Evolutionary conservation across 2,888 invertebrate species (phyloP).

Genomic region (Parnassius glacialis): DNA sequence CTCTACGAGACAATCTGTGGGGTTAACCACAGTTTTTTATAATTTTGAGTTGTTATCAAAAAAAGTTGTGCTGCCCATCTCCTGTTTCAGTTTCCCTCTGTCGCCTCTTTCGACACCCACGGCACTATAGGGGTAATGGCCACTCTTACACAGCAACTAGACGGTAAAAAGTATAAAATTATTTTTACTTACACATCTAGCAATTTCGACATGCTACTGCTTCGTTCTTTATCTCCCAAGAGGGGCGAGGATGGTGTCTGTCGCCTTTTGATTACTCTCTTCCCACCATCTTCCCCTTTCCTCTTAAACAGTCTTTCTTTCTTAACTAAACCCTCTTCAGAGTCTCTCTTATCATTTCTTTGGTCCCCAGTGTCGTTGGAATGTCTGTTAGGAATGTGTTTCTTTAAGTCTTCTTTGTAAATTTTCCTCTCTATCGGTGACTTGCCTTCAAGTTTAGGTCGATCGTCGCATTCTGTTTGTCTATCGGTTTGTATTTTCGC

Average conservation of each 20-base stretch:
- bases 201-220: slow-evolving; percentile 92
- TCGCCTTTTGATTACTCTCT: slow-evolving; percentile 56
- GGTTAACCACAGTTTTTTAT: no score
- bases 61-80: no score
- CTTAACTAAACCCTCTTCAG: slow-evolving; percentile 59
- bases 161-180: not conserved
- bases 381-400: slow-evolving; percentile 37
- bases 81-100: no score
- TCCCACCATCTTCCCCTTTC: slow-evolving; percentile 63
- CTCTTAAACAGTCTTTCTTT: slow-evolving; percentile 72
- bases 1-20: no score
- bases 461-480: slow-evolving; percentile 35
- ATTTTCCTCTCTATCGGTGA: slow-evolving; percentile 81
- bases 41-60: no score
- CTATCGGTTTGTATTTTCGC: slow-evolving; percentile 36
- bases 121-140: no score
- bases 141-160: no score
- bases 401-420: slow-evolving; percentile 39
- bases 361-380: slow-evolving; percentile 44
- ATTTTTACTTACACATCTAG: slow-evolving; percentile 83
- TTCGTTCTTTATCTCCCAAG: slow-evolving; percentile 88
- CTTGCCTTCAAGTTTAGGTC: slow-evolving; percentile 48
- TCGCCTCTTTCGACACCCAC: no score
- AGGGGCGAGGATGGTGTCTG: slow-evolving; percentile 64
- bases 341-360: slow-evolving; percentile 70